phyloP scores from a whole-genome alignment of 2,797 vertebrate genomes.

The Pseudotriccus pelzelni region DNA sequence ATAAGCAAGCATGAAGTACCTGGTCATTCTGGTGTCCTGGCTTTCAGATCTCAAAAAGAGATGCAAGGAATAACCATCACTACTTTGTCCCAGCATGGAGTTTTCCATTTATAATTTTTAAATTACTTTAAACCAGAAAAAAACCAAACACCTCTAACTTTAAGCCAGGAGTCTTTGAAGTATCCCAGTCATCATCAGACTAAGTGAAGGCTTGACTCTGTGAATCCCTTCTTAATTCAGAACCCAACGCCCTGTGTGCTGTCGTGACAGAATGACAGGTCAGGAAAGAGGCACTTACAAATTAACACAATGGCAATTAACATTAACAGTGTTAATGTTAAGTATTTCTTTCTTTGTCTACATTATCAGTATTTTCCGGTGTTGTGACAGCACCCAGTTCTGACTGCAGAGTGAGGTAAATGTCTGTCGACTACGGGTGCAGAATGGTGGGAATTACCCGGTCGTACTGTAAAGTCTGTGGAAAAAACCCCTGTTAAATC shows the following conservation, averaged over 20 bases:
- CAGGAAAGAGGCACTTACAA: not conserved
- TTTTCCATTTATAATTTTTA: not conserved
- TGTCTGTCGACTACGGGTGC: not conserved
- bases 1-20: not conserved
- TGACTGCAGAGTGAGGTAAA: not conserved
- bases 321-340: not conserved
- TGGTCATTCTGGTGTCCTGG: not conserved
- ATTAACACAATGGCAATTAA: not conserved
- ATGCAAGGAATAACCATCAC: not conserved
- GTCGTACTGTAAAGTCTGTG: not conserved
- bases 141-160: not conserved
- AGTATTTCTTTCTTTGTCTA: not conserved
- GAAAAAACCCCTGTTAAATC: not conserved
- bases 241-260: accelerated
- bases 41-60: not conserved
- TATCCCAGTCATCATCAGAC: not conserved
- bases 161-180: not conserved
- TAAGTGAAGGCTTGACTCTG: accelerated
- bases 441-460: not conserved
- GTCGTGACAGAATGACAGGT: not conserved
- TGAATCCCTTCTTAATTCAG: not conserved
- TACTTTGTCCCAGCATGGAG: not conserved
- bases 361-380: not conserved
- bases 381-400: not conserved
- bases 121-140: not conserved